A percentile compares a stretch with the other conserved stretches of the same genome.
phyloP scores from a whole-genome alignment of 2,888 invertebrate species.

The Ligdia adustata region DNA sequence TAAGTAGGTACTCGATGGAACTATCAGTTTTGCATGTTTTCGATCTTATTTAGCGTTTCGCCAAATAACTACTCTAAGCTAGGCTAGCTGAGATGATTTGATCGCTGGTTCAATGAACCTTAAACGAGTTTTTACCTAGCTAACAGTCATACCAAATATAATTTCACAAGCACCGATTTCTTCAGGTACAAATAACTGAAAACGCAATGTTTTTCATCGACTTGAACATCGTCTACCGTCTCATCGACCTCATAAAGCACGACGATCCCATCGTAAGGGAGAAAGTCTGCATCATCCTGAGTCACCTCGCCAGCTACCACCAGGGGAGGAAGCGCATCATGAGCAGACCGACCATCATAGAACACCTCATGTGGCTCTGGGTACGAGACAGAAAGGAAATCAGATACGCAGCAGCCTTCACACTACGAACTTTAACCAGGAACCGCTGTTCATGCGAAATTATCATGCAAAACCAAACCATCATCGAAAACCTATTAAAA shows the following conservation, averaged over 20 bases:
- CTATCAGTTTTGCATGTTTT: too few relatives aligned
- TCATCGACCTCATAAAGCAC: constrained; percentile 63
- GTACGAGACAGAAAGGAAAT: constrained; percentile 69
- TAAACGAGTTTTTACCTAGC: too few relatives aligned
- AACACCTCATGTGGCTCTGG: constrained; percentile 58
- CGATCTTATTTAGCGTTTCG: too few relatives aligned
- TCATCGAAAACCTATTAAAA: constrained; percentile 65
- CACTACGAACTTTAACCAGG: constrained; percentile 56
- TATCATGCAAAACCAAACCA: constrained; percentile 50
- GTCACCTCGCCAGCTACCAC: constrained; percentile 55
- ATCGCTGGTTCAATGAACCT: too few relatives aligned
- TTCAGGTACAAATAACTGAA: constrained; percentile 70
- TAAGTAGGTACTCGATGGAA: too few relatives aligned
- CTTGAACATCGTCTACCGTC: constrained; percentile 61
- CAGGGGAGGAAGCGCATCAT: constrained; percentile 63
- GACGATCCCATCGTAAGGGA: constrained; percentile 64
- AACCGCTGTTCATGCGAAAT: constrained; percentile 57
- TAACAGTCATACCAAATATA: too few relatives aligned
- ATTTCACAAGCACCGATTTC: too few relatives aligned
- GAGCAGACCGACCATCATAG: constrained; percentile 52
- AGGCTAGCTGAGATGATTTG: too few relatives aligned
- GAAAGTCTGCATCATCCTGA: constrained; percentile 64
- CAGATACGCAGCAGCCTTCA: constrained; percentile 65
- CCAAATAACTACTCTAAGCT: too few relatives aligned
- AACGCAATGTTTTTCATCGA: constrained; percentile 64